A percentile compares a stretch with the other conserved stretches of the same genome.
Evolutionary conservation across 1,140 invertebrate genomes (phyloP).

Genomic region (Antheraea mylitta): DNA sequence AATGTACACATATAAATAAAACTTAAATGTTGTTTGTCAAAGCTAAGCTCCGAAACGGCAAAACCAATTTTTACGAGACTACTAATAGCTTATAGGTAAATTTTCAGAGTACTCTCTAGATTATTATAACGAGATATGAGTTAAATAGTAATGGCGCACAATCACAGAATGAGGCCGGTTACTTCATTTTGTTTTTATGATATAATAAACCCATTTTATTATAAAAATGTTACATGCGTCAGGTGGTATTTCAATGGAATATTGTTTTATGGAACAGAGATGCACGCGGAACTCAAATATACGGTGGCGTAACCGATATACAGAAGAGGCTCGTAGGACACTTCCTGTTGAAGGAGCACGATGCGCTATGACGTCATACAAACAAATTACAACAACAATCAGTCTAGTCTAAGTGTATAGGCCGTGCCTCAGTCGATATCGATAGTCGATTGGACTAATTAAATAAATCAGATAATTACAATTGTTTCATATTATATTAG

Average conservation of each 20-base stretch:
- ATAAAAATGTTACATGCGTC: conserved; percentile 82
- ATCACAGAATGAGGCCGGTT: too few relatives aligned
- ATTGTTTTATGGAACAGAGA: conserved; percentile 76
- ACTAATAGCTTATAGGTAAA: too few relatives aligned
- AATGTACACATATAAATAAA: too few relatives aligned
- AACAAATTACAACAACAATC: neutral
- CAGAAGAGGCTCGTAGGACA: conserved; percentile 92
- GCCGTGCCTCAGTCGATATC: neutral
- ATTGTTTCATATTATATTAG: too few relatives aligned
- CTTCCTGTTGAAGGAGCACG: conserved; percentile 65
- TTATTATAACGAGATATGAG: too few relatives aligned
- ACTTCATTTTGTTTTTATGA: too few relatives aligned
- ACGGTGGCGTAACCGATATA: conserved; percentile 95
- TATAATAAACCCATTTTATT: too few relatives aligned
- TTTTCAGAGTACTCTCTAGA: too few relatives aligned
- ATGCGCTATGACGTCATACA: conserved; percentile 51
- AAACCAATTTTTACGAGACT: too few relatives aligned
- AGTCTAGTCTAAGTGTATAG: conserved; percentile 15
- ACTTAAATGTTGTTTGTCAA: too few relatives aligned
- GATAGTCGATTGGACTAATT: neutral
- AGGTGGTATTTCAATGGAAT: conserved; percentile 4
- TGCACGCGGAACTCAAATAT: conserved; percentile 91
- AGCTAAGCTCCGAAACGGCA: too few relatives aligned
- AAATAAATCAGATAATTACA: neutral
- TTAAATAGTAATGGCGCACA: too few relatives aligned